Conservation (phyloP, 2,888 invertebrate species). For the Platerodrilus igneus region DNA sequence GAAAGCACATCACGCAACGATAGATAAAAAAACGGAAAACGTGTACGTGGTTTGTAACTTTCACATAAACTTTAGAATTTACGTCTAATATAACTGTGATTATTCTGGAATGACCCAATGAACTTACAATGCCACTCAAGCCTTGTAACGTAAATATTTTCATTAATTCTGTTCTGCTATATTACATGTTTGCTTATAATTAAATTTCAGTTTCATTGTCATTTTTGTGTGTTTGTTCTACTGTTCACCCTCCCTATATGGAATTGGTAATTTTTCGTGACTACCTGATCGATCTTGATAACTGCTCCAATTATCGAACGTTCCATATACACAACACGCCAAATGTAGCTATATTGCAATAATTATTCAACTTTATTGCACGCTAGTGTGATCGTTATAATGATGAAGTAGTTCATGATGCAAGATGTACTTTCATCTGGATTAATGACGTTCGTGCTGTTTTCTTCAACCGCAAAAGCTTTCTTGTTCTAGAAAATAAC, state of each 20-base stretch:
- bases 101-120: too few species aligned
- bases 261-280: conserved; percentile 13
- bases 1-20: too few species aligned
- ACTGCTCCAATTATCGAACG: conserved; percentile 37
- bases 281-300: conserved; percentile 32
- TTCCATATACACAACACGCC: conserved; percentile 27
- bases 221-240: conserved; percentile 4
- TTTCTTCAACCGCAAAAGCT: conserved; percentile 10
- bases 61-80: too few species aligned
- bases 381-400: conserved; percentile 36
- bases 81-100: too few species aligned
- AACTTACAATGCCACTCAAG: too few species aligned
- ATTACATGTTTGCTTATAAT: too few species aligned
- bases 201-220: too few species aligned
- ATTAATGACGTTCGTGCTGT: conserved; percentile 20
- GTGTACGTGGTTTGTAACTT: too few species aligned
- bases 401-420: conserved; percentile 32
- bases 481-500: too few species aligned
- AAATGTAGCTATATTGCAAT: conserved; percentile 29
- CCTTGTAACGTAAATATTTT: too few species aligned
- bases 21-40: too few species aligned
- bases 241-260: conserved; percentile 5
- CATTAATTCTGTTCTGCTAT: too few species aligned
- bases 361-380: conserved; percentile 39
- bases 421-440: conserved; percentile 16